phyloP scores from a whole-genome alignment of 2,888 invertebrate genomes.

The Drosophila barbarae region DNA sequence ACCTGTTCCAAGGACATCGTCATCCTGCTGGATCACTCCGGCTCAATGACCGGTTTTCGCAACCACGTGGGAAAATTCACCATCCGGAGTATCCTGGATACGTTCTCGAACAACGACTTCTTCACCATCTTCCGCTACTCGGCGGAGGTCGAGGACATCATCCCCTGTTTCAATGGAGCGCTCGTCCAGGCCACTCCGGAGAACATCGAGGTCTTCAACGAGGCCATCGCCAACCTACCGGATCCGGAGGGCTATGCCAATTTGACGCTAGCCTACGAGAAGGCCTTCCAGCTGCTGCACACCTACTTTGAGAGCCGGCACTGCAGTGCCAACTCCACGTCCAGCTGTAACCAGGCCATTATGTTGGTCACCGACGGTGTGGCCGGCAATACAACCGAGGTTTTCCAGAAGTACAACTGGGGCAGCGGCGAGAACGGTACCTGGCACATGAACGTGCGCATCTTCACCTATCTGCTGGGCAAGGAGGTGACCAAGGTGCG shows the following conservation, averaged over 20 bases:
- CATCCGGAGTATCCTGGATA: conserved; percentile 92
- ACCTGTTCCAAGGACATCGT: conserved; percentile 98
- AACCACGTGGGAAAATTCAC: conserved; percentile 91
- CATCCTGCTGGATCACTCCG: conserved; percentile 96
- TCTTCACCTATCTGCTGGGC: conserved; percentile 97
- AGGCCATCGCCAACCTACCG: conserved; percentile 83
- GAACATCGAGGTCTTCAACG: conserved; percentile 87
- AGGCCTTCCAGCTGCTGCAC: conserved; percentile 90
- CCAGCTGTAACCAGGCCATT: conserved; percentile 94
- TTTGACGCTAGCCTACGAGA: conserved; percentile 88
- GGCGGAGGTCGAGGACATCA: conserved; percentile 85
- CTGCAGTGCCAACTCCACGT: conserved; percentile 81
- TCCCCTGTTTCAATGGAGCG: conserved; percentile 90
- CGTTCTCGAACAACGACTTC: conserved; percentile 98
- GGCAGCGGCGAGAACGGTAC: conserved; percentile 83
- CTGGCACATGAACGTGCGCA: conserved; percentile 89
- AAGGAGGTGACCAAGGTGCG: conserved; percentile 94
- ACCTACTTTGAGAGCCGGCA: conserved; percentile 81
- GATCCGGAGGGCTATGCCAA: conserved; percentile 89
- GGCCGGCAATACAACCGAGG: conserved; percentile 91
- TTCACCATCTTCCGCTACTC: conserved; percentile 94
- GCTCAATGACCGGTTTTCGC: conserved; percentile 95
- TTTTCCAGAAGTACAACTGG: conserved; percentile 90
- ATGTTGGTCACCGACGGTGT: conserved; percentile 98
- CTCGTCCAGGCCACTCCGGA: conserved; percentile 94